These are phyloP conservation scores for Chrysocyon brachyurus DNA, from an alignment of 2,797 vertebrate species.

Conservation along the genomic window DNA sequence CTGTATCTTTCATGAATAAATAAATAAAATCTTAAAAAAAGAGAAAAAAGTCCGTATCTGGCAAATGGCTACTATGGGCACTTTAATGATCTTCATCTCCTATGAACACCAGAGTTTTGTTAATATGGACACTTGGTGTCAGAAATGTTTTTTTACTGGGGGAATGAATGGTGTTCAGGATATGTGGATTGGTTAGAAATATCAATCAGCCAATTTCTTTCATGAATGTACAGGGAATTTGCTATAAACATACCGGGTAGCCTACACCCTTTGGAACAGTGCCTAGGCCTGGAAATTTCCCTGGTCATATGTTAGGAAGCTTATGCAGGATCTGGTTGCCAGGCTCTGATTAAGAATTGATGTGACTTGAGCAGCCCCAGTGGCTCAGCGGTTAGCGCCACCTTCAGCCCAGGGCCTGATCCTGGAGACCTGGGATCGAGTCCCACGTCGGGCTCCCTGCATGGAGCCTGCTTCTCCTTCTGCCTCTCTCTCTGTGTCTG, in stretches of 20 bases:
- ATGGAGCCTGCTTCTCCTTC: no score
- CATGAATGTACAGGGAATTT: neutral
- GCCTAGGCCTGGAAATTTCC: neutral
- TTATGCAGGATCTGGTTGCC: neutral
- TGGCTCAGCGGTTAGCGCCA: no score
- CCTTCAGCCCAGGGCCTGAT: no score
- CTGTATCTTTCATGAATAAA: no score
- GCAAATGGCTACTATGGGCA: neutral
- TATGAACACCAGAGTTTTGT: constrained; percentile 11
- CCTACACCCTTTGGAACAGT: neutral
- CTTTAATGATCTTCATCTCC: constrained; percentile 23
- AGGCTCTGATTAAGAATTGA: neutral
- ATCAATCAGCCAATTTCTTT: neutral
- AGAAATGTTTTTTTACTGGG: neutral
- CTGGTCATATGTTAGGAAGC: neutral
- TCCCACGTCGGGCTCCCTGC: no score
- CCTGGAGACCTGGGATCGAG: no score
- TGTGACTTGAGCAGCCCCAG: neutral
- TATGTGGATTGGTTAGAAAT: neutral
- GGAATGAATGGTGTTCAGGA: neutral
- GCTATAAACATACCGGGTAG: fast-evolving
- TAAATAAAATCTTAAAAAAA: no score
- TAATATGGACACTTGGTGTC: neutral
- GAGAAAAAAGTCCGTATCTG: neutral
- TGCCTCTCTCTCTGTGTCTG: no score